Evolutionary conservation across 2,797 vertebrate species (phyloP).

Genomic region (Alosa sapidissima): DNA sequence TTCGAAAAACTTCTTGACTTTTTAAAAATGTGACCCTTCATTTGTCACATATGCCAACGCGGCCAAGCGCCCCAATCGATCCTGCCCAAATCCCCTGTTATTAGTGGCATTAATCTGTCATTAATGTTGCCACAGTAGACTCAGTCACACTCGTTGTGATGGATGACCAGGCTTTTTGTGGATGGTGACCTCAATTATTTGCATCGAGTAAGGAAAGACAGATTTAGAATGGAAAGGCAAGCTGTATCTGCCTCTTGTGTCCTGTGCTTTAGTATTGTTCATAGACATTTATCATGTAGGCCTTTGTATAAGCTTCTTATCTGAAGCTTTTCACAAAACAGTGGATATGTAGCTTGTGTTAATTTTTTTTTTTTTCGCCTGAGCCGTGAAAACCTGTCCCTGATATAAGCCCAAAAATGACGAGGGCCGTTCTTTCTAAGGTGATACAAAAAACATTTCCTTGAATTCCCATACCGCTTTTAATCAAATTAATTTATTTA

Average conservation of each 20-base stretch:
- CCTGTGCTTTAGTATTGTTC: not conserved
- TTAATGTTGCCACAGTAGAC: not conserved
- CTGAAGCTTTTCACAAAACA: not conserved
- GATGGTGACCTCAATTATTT: slow-evolving; percentile 2
- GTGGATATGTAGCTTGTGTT: not conserved
- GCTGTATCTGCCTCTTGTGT: not conserved
- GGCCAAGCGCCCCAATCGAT: not conserved
- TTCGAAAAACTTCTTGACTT: not conserved
- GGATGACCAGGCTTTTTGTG: slow-evolving; percentile 2
- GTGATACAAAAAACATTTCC: not conserved
- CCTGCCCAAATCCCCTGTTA: slow-evolving; percentile 12
- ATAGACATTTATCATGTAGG: not conserved
- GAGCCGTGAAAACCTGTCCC: not conserved
- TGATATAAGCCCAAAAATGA: not conserved
- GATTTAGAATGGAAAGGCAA: not conserved
- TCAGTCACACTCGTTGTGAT: not conserved
- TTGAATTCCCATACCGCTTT: not conserved
- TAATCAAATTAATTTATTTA: not conserved
- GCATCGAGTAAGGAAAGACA: not conserved
- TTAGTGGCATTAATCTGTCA: slow-evolving; percentile 19
- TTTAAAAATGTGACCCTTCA: not conserved
- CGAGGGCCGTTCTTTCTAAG: not conserved
- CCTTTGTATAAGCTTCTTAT: slow-evolving; percentile 2
- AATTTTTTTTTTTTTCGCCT: not conserved
- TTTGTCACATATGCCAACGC: not conserved